phyloP scores from a whole-genome alignment of 92 coral and sea anemone species.

The Diadumene lineata region DNA sequence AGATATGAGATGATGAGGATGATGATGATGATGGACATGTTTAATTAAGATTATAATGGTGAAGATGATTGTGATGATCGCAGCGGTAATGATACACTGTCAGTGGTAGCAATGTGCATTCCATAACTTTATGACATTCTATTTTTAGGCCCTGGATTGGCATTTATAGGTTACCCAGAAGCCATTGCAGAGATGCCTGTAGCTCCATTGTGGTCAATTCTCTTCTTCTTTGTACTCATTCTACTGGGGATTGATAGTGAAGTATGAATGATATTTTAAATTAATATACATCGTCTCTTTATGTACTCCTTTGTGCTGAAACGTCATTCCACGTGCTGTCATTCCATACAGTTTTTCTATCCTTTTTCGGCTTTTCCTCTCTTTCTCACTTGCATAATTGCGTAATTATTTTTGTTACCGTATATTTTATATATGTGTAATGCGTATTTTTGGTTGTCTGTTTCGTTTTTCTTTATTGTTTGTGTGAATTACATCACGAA shows the following conservation, averaged over 20 bases:
- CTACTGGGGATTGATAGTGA: constrained; percentile 24
- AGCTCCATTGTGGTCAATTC: constrained; percentile 15
- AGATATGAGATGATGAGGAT: background rate
- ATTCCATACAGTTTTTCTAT: background rate
- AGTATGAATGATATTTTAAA: background rate
- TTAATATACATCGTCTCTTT: background rate
- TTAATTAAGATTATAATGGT: background rate
- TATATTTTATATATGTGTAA: background rate
- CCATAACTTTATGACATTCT: background rate
- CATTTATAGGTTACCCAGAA: constrained; percentile 29
- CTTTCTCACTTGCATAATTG: too few species aligned
- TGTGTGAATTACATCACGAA: too few species aligned
- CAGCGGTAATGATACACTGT: background rate
- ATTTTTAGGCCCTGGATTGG: constrained; percentile 25
- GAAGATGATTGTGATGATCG: background rate
- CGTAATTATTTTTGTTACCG: too few species aligned
- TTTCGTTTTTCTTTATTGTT: too few species aligned
- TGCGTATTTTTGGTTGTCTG: too few species aligned
- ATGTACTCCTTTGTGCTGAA: background rate
- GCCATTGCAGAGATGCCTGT: constrained; percentile 27
- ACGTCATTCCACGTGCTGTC: background rate
- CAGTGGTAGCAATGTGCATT: background rate
- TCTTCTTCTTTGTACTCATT: constrained; percentile 15
- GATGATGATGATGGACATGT: background rate
- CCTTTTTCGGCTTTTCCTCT: too few species aligned